Evolutionary conservation across 1,140 invertebrate species (phyloP).

Genomic region (Thaumetopoea pityocampa): DNA sequence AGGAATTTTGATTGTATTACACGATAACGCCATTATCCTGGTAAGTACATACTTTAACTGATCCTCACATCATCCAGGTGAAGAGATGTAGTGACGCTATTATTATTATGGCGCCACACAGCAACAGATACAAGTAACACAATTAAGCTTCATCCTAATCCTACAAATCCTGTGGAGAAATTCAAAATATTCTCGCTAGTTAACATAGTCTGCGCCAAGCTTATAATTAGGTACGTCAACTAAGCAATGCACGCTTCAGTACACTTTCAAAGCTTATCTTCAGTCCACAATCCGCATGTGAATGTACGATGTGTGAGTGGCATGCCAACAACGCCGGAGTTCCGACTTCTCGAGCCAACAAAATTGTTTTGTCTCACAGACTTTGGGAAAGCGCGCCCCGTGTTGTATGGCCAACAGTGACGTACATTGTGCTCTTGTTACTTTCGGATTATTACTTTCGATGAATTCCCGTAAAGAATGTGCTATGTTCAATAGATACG

Average conservation of each 20-base stretch:
- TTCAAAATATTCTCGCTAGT: neutral
- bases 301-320: slow-evolving; percentile 39
- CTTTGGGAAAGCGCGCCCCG: slow-evolving; percentile 35
- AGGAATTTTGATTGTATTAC: too few relatives aligned
- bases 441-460: slow-evolving; percentile 21
- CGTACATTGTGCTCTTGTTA: slow-evolving; percentile 24
- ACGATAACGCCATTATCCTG: too few relatives aligned
- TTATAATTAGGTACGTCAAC: slow-evolving; percentile 1
- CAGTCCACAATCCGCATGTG: slow-evolving; percentile 31
- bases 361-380: slow-evolving; percentile 53
- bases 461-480: slow-evolving; percentile 10
- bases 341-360: slow-evolving; percentile 40
- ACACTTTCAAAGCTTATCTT: slow-evolving; percentile 36
- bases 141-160: too few relatives aligned
- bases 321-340: slow-evolving; percentile 41
- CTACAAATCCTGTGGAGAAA: too few relatives aligned
- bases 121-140: too few relatives aligned
- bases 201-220: neutral
- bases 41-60: too few relatives aligned
- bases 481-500: too few relatives aligned
- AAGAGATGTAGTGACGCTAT: too few relatives aligned
- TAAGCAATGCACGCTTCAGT: slow-evolving; percentile 5
- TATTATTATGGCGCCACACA: too few relatives aligned
- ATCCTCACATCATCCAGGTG: too few relatives aligned
- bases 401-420: slow-evolving; percentile 28